Percentiles rank a stretch among this genome's conserved stretches.
Conservation (phyloP, 1,140 invertebrate species). For the Hyposmocoma kahamanoa region DNA sequence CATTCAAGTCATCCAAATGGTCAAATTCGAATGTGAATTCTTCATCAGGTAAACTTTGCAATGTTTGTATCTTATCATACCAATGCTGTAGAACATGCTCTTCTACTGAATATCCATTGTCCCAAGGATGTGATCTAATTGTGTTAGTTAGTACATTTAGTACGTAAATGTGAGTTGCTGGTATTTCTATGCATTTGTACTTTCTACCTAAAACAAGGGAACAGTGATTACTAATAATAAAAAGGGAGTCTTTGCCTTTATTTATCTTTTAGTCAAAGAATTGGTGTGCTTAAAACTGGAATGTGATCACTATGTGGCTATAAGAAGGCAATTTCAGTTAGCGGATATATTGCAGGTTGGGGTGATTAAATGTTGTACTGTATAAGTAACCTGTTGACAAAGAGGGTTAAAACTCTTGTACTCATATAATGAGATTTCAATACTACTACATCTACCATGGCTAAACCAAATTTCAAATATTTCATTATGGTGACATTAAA, state of each 20-base stretch:
- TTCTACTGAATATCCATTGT: slow-evolving; percentile 10
- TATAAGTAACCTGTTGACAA: too few species aligned
- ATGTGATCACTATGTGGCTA: too few species aligned
- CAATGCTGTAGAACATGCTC: slow-evolving; percentile 29
- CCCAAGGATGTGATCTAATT: slow-evolving; percentile 62
- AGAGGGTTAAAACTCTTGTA: too few species aligned
- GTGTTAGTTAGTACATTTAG: slow-evolving; percentile 71
- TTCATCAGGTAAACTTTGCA: slow-evolving; percentile 44
- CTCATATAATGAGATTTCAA: too few species aligned
- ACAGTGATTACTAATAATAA: not conserved
- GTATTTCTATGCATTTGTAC: slow-evolving; percentile 79
- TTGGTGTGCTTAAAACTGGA: too few species aligned
- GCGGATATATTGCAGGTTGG: too few species aligned
- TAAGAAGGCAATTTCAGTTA: too few species aligned
- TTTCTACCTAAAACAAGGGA: slow-evolving; percentile 54
- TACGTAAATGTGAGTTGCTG: slow-evolving; percentile 81
- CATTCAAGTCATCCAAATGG: slow-evolving; percentile 15
- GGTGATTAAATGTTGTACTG: too few species aligned
- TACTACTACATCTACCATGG: too few species aligned
- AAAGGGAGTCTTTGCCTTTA: not conserved
- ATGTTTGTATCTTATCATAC: slow-evolving; percentile 43
- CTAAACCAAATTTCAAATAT: too few species aligned
- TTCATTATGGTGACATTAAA: too few species aligned
- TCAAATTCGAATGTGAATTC: slow-evolving; percentile 29
- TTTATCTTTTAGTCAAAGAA: too few species aligned